Conservation (phyloP, 2,113 vertebrate species). For the zebrafish (Danio rerio) region DNA sequence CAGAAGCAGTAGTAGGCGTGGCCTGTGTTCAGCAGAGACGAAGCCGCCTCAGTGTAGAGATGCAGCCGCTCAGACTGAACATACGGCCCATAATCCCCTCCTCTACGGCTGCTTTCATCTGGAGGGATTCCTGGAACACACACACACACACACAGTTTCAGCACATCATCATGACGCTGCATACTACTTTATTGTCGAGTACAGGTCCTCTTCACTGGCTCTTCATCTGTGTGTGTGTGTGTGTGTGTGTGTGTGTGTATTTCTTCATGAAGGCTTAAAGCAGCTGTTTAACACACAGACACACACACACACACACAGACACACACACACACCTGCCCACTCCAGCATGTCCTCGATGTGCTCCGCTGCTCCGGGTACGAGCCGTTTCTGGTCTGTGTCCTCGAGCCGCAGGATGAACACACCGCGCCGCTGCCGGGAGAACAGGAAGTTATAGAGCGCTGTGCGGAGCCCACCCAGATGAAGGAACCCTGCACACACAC, state of each 20-base stretch:
- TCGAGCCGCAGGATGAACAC: conserved; percentile 89
- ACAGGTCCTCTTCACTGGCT: no score
- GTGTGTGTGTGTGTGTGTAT: no score
- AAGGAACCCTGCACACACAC: conserved; percentile 81
- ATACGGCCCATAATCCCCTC: no score
- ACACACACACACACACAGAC: no score
- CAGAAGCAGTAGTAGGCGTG: conserved; percentile 93
- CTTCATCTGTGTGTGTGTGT: no score
- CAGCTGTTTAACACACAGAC: no score
- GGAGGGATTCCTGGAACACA: conserved; percentile 87
- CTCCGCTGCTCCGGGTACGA: conserved; percentile 85
- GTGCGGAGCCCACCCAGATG: conserved; percentile 93
- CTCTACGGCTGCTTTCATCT: conserved; percentile 93
- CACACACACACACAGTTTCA: background rate
- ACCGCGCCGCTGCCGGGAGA: conserved; percentile 88
- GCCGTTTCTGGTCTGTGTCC: conserved; percentile 88
- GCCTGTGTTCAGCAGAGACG: conserved; percentile 73
- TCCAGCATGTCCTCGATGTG: conserved; percentile 90
- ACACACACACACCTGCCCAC: conserved; percentile 85
- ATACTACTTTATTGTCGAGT: no score
- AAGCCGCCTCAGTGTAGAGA: conserved; percentile 76
- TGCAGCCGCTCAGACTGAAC: conserved; percentile 85
- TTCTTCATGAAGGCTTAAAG: no score
- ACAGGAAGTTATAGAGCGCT: conserved; percentile 94
- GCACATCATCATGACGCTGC: no score